Percentiles rank a stretch among this genome's conserved stretches.
These are phyloP conservation scores for Pseudomyrmex flavicornis DNA, from an alignment of 1,140 invertebrate species.

Conservation along the genomic window DNA sequence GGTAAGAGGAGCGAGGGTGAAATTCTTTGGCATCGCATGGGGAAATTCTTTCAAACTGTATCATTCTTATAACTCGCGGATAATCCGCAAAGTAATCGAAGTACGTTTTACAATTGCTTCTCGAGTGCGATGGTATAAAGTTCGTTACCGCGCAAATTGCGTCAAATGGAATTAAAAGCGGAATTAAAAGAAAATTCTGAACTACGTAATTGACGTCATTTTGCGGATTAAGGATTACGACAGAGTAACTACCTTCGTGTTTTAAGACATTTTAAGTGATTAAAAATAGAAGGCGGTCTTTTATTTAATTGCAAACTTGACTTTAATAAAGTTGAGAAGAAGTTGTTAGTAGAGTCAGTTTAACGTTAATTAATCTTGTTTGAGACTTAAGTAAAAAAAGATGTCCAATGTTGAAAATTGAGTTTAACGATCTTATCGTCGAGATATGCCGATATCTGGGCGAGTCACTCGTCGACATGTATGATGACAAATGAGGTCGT, in stretches of 20 bases:
- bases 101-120: neutral
- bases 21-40: conserved; percentile 12
- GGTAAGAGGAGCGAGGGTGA: conserved; percentile 60
- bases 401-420: conserved; percentile 30
- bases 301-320: neutral
- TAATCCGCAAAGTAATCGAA: conserved; percentile 21
- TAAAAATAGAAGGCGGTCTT: neutral
- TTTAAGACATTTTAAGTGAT: neutral
- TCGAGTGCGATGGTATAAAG: neutral
- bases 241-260: neutral
- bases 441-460: conserved; percentile 22
- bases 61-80: neutral
- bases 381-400: neutral
- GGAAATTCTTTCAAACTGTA: conserved; percentile 55
- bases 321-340: conserved; percentile 11
- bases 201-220: conserved; percentile 64
- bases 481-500: conserved; percentile 60
- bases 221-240: neutral
- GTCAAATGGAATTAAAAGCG: conserved; percentile 54
- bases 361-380: conserved; percentile 19
- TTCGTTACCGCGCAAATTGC: neutral
- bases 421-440: conserved; percentile 7
- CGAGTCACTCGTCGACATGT: conserved; percentile 53
- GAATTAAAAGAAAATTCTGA: conserved; percentile 69
- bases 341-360: conserved; percentile 6